Evolutionary conservation across 1,140 invertebrate species (phyloP).

Genomic region (Drosophila willistoni): DNA sequence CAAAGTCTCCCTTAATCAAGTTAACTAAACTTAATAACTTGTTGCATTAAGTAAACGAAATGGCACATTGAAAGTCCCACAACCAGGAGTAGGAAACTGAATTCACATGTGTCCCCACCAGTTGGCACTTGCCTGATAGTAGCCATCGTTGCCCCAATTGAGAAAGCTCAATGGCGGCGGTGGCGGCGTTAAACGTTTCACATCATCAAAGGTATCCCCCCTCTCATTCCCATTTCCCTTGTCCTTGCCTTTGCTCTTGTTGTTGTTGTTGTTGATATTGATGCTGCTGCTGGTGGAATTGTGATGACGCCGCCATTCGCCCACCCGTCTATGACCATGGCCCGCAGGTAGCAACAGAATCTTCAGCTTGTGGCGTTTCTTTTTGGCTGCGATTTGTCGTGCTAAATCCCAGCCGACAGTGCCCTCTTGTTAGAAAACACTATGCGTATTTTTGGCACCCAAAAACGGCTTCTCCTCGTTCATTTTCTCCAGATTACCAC

Average conservation of each 20-base stretch:
- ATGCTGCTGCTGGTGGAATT: conserved; percentile 21
- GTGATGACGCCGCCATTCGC: conserved; percentile 13
- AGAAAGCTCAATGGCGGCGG: conserved; percentile 67
- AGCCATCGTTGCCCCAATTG: conserved; percentile 65
- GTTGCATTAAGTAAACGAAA: conserved; percentile 68
- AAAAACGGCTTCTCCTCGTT: conserved; percentile 86
- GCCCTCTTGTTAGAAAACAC: conserved; percentile 83
- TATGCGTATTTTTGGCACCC: conserved; percentile 58
- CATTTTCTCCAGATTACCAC: conserved; percentile 91
- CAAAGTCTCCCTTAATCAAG: not conserved
- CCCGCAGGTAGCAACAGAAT: conserved; percentile 25
- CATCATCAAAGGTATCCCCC: conserved; percentile 55
- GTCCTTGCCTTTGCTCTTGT: not conserved
- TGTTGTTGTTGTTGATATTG: conserved; percentile 19
- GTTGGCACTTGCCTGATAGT: conserved; percentile 65
- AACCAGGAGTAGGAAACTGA: conserved; percentile 44
- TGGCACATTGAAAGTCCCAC: conserved; percentile 77
- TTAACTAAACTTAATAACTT: conserved; percentile 14
- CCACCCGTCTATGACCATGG: conserved; percentile 4
- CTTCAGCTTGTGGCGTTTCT: conserved; percentile 52
- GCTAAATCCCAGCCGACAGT: conserved; percentile 81
- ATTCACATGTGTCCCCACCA: conserved; percentile 72
- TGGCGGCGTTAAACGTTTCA: conserved; percentile 60
- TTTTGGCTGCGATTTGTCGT: conserved; percentile 57
- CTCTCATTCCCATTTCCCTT: conserved; percentile 12